Conservation (phyloP, 2,113 vertebrate genomes). For the Dipodomys merriami region DNA sequence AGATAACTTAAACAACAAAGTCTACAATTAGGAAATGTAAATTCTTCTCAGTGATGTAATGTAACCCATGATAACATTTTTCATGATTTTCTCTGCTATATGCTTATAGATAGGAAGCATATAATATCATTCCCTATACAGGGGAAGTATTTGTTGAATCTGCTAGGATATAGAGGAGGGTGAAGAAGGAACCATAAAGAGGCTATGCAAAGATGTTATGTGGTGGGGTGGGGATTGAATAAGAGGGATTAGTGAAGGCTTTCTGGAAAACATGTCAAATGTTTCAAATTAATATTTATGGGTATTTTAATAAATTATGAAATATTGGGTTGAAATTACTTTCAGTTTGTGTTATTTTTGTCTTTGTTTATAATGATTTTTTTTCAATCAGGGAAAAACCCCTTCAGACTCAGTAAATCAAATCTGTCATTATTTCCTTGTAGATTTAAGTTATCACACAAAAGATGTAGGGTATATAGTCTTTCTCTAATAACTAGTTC, state of each 20-base stretch:
- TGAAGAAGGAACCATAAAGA: neutral
- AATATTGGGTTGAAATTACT: neutral
- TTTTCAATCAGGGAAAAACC: neutral
- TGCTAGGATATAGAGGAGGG: neutral
- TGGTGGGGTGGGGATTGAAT: neutral
- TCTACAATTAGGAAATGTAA: neutral
- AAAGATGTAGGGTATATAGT: neutral
- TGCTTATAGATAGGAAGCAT: fast-evolving
- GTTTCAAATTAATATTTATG: neutral
- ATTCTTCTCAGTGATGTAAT: neutral
- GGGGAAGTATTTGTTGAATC: neutral
- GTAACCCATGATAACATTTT: neutral
- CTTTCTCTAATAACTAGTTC: neutral
- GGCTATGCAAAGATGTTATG: neutral
- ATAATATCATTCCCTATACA: neutral
- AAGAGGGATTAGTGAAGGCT: neutral
- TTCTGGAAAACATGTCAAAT: neutral
- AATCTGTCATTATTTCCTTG: neutral
- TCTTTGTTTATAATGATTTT: neutral
- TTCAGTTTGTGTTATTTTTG: neutral
- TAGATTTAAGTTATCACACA: neutral
- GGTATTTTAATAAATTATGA: neutral
- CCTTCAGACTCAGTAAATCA: neutral
- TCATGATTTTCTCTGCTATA: neutral
- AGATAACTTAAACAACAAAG: neutral